Conservation (phyloP, 1,140 invertebrate species). For the Camponotus vicinus region DNA sequence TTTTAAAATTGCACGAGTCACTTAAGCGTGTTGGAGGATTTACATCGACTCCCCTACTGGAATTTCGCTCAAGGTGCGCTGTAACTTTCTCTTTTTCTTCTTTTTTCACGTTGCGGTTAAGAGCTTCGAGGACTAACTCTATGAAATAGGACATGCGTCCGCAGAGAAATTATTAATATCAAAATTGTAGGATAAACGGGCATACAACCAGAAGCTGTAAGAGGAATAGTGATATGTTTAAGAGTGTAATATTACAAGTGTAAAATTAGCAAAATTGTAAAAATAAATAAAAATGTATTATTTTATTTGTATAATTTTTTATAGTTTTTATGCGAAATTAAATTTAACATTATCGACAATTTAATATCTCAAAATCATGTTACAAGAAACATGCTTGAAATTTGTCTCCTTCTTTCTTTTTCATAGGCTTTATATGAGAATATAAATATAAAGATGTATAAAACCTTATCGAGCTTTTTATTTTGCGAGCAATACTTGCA, state of each 20-base stretch:
- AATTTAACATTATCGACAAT: neutral
- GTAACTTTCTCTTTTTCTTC: neutral
- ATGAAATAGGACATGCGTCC: constrained; percentile 9
- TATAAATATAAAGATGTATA: neutral
- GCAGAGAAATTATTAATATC: constrained; percentile 27
- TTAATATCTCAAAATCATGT: neutral
- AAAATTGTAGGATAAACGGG: neutral
- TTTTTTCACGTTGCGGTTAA: neutral
- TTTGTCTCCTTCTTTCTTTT: neutral
- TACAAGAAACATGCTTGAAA: neutral
- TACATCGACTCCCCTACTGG: constrained; percentile 22
- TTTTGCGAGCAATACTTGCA: neutral
- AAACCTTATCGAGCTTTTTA: neutral
- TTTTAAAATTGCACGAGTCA: constrained; percentile 59
- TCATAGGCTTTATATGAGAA: neutral
- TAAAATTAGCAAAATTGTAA: neutral
- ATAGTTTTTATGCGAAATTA: neutral
- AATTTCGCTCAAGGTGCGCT: constrained; percentile 34
- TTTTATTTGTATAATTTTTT: neutral
- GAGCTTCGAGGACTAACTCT: constrained; percentile 9
- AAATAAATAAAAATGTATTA: neutral
- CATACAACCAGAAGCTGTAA: neutral
- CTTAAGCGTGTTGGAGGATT: constrained; percentile 56
- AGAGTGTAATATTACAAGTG: neutral
- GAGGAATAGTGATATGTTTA: neutral